Base-by-base conservation (phyloP, 1,140 invertebrate species). In the Phthorimaea operculella region DNA sequence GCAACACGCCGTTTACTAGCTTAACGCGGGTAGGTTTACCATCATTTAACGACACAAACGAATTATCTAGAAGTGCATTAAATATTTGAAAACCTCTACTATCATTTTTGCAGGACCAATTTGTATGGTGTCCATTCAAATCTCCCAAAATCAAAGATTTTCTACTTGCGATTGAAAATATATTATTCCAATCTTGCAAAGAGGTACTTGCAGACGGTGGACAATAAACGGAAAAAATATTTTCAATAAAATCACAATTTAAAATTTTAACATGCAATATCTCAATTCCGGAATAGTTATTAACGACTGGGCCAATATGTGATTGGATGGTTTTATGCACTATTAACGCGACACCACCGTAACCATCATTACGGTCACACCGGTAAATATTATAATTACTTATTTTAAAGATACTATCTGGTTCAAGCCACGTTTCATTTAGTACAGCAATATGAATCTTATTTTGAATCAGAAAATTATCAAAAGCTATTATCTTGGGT, bases 351-450 rank as follows among this genome's bases (percentile, higher is more conserved):
- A 56, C 42, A 6, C 55, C 55, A 6, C 55, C 55, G 28, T 44
- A 51, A 17, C 34, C 34, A 16, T 56, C 55, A 21, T 12, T 10
- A 3, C 55, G 14, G 17, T 56, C 55, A 1, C 8, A 2, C 4
- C 55, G 48, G 10, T 48, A 51, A 4, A 56, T 33, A n/a, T 51
- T 56, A 42, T 56, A 56, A 12, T 45, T 45, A 33, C 36, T 51
- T 33, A 56, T 1, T 4, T 45, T 51, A 14, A 51, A 39, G 10
- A 6, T 10, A 15, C 5, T 45, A 45, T 45, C n/a, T 6, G 42
- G 42, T 8, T 45, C n/a, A 14, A 45, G 42, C 42, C 42, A 45
- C 5, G 42, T 8, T 45, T 45, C 42, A 14, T 18, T 44, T 15
- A 56, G 28, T 9, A 44, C 11, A 10, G 48, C 55, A 42, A 56